Conservation (phyloP, 2,113 vertebrate species). For the Crotalus tigris region DNA sequence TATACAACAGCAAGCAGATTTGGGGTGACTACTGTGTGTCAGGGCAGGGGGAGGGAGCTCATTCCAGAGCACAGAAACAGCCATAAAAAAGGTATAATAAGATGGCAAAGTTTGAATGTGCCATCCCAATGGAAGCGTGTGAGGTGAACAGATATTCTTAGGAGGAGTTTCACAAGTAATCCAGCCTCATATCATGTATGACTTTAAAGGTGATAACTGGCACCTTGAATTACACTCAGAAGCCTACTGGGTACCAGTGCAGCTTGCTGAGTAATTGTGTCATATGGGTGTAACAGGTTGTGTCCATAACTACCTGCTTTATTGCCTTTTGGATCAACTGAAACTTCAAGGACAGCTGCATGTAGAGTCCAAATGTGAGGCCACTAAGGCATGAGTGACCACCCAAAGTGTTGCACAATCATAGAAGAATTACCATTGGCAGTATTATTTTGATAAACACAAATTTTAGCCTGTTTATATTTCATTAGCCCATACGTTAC, state of each 20-base stretch:
- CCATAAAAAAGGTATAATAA: not conserved
- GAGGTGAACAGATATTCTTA: not conserved
- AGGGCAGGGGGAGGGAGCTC: not conserved
- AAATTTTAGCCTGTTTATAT: not conserved
- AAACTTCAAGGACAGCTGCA: not conserved
- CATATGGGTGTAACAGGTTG: not conserved
- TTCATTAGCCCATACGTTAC: not conserved
- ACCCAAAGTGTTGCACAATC: not conserved
- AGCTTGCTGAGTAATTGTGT: not conserved
- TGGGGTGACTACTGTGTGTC: not conserved
- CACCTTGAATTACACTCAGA: not conserved
- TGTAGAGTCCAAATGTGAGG: not conserved
- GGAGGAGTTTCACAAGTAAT: not conserved
- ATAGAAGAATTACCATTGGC: not conserved
- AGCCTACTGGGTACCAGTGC: not conserved
- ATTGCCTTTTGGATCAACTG: not conserved
- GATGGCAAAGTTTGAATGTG: not conserved
- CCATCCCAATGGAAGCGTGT: not conserved
- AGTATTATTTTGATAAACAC: not conserved
- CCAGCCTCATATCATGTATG: not conserved
- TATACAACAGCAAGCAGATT: not conserved
- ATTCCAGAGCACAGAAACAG: not conserved
- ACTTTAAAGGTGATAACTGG: not conserved
- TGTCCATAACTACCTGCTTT: not conserved
- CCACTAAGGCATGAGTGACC: not conserved